Evolutionary conservation across 1,140 invertebrate genomes (phyloP).

Genomic region (Heliothis virescens): DNA sequence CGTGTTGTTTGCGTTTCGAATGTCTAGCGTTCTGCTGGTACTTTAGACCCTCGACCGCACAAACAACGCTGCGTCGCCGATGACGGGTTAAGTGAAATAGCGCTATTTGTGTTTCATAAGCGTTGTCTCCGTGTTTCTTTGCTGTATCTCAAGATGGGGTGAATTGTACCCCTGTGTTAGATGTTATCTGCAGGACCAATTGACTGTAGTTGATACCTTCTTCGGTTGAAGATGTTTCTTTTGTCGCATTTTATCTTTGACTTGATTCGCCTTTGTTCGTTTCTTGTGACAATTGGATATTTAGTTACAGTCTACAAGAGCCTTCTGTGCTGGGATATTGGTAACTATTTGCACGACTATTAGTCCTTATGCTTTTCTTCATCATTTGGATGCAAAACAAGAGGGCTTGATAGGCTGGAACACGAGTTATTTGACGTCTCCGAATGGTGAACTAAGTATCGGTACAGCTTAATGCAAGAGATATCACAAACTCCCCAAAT

Average conservation of each 20-base stretch:
- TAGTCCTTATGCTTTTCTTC: too few relatives aligned
- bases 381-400: too few relatives aligned
- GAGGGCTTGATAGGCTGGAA: too few relatives aligned
- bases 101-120: constrained; percentile 41
- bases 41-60: constrained; percentile 37
- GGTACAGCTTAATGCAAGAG: neutral
- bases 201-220: neutral
- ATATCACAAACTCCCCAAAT: too few relatives aligned
- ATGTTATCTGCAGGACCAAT: constrained; percentile 14
- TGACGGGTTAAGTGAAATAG: constrained; percentile 47
- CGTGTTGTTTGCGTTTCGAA: constrained; percentile 39
- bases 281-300: too few relatives aligned
- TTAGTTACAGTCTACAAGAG: too few relatives aligned
- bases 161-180: constrained; percentile 4
- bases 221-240: neutral
- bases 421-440: too few relatives aligned
- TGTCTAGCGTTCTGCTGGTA: constrained; percentile 40
- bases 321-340: too few relatives aligned
- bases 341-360: too few relatives aligned
- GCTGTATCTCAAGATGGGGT: neutral
- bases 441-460: too few relatives aligned
- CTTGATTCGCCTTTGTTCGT: neutral
- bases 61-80: constrained; percentile 11
- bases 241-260: neutral
- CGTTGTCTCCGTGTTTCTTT: constrained; percentile 26